Conservation (phyloP, 2,113 vertebrate genomes). For the Ginglymostoma cirratum region DNA sequence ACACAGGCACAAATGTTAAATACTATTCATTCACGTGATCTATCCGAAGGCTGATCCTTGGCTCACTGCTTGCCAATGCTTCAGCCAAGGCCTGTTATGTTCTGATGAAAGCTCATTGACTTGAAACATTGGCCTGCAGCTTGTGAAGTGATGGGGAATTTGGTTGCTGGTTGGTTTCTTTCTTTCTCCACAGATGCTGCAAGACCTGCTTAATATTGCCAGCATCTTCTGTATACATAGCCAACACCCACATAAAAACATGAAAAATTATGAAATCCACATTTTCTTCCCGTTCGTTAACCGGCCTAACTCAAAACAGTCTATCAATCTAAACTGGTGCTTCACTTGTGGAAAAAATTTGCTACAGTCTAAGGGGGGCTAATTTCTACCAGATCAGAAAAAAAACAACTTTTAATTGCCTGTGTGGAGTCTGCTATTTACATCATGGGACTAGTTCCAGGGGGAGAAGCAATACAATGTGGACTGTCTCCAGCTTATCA, state of each 20-base stretch:
- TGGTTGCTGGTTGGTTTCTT: background rate
- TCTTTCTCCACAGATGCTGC: background rate
- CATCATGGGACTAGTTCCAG: background rate
- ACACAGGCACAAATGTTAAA: background rate
- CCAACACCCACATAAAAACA: background rate
- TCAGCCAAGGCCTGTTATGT: background rate
- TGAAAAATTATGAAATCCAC: background rate
- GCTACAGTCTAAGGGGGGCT: background rate
- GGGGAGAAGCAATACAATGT: background rate
- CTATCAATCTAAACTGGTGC: background rate
- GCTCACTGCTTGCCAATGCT: background rate
- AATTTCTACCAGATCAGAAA: background rate
- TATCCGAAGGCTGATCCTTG: background rate
- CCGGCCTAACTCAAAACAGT: background rate
- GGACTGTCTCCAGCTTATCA: too few species aligned
- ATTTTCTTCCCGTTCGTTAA: background rate
- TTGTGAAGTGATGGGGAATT: background rate
- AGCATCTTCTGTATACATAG: background rate
- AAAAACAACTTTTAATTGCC: too few species aligned
- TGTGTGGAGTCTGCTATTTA: background rate
- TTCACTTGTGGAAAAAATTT: background rate
- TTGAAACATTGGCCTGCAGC: too few species aligned
- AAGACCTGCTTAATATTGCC: background rate
- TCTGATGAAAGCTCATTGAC: background rate
- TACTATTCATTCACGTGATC: background rate